Percentiles rank a stretch among this genome's conserved stretches.
phyloP scores from a whole-genome alignment of 2,797 vertebrate genomes.

The Tapera naevia region DNA sequence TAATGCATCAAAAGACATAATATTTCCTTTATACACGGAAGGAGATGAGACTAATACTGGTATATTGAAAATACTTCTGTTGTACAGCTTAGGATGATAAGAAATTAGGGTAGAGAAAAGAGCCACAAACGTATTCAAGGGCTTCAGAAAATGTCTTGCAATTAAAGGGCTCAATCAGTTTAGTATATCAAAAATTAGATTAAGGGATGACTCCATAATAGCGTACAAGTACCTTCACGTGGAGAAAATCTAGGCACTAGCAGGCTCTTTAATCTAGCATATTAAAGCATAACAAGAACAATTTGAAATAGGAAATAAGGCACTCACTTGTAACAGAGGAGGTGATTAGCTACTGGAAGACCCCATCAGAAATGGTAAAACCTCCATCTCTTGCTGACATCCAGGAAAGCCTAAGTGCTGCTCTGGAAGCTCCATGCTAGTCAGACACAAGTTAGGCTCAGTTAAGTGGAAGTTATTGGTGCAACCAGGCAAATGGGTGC shows the following conservation, averaged over 20 bases:
- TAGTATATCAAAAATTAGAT: constrained; percentile 6
- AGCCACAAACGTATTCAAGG: background rate
- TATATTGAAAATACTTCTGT: background rate
- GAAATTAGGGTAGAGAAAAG: background rate
- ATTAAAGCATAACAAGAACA: background rate
- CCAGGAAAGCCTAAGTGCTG: background rate
- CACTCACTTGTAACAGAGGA: background rate
- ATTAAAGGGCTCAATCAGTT: background rate
- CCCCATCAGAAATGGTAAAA: background rate
- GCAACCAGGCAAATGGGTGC: background rate
- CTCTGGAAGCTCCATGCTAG: background rate
- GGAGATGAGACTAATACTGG: background rate
- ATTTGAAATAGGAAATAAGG: background rate
- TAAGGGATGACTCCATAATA: background rate
- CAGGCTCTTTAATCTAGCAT: background rate
- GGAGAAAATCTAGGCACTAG: background rate
- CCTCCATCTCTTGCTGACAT: background rate
- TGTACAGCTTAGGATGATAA: background rate
- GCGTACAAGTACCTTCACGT: background rate
- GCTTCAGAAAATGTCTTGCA: background rate
- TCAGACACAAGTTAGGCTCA: background rate
- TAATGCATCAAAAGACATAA: background rate
- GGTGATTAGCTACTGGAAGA: background rate
- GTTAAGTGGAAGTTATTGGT: background rate
- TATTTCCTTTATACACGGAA: background rate